These are phyloP conservation scores for Mesorhabditis sp. DNA, from an alignment of 2,888 invertebrate species.

Conservation along the genomic window DNA sequence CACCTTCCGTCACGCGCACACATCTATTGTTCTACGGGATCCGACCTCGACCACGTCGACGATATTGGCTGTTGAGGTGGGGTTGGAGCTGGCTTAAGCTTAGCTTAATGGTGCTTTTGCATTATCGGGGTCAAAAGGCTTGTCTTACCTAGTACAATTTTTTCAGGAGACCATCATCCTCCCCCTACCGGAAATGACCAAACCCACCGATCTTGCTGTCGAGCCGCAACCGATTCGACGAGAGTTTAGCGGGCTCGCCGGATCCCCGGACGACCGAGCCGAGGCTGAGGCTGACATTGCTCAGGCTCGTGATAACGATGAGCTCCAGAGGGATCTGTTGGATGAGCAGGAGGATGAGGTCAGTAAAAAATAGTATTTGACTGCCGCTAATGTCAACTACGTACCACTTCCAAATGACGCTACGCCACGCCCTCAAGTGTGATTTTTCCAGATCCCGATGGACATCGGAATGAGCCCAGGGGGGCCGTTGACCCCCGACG, in stretches of 20 bases:
- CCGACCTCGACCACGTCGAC: neutral
- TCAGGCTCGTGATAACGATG: neutral
- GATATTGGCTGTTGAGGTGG: constrained; percentile 2
- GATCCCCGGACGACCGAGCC: neutral
- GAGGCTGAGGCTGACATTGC: neutral
- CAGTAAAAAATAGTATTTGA: neutral
- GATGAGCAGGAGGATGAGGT: neutral
- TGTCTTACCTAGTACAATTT: neutral
- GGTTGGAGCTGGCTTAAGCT: neutral
- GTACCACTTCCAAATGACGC: too few species aligned
- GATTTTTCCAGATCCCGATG: neutral
- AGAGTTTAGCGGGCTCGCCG: neutral
- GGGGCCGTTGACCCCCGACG: too few species aligned
- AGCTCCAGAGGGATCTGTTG: neutral
- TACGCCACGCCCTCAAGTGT: too few species aligned
- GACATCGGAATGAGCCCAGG: neutral
- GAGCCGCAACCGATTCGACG: neutral
- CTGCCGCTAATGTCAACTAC: neutral
- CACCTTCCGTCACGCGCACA: neutral
- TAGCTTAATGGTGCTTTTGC: neutral
- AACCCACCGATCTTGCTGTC: neutral
- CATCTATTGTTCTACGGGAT: neutral
- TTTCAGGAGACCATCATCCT: constrained; percentile 4
- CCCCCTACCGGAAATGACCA: neutral
- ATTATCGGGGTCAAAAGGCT: neutral